These are phyloP conservation scores for Melanogrammus aeglefinus DNA, from an alignment of 2,797 vertebrate genomes.

Conservation along the genomic window DNA sequence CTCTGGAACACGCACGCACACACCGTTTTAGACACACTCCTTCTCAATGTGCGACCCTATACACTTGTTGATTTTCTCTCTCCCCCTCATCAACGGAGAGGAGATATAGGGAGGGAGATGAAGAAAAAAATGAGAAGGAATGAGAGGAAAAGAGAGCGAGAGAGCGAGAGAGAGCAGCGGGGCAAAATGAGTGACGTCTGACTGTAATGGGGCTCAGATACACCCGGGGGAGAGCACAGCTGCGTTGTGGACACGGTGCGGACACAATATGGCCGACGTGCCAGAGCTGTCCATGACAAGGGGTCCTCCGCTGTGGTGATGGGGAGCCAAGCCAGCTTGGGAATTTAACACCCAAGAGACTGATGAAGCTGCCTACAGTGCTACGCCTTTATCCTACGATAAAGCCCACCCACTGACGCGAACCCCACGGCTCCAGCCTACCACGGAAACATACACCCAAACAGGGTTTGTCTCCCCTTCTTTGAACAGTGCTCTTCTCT, in stretches of 20 bases:
- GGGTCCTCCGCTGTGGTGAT: constrained; percentile 12
- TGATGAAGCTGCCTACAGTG: constrained; percentile 34
- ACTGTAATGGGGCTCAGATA: constrained; percentile 43
- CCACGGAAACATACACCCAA: background rate
- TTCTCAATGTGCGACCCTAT: background rate
- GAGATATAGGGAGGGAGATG: too few relatives aligned
- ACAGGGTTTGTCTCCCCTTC: background rate
- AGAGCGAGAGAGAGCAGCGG: too few relatives aligned
- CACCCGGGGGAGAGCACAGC: constrained; percentile 25
- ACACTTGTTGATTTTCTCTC: too few relatives aligned
- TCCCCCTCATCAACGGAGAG: too few relatives aligned
- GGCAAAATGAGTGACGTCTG: constrained; percentile 28
- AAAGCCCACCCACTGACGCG: background rate
- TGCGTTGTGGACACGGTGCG: constrained; percentile 4
- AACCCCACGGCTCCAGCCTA: background rate
- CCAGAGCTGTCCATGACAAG: constrained; percentile 24
- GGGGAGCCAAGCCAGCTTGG: constrained; percentile 27
- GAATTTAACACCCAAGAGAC: constrained; percentile 27
- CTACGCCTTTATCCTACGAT: constrained; percentile 41
- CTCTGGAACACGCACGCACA: constrained; percentile 74
- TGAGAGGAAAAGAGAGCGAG: too few relatives aligned
- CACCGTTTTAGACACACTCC: background rate
- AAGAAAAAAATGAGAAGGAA: too few relatives aligned
- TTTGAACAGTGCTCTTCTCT: background rate
- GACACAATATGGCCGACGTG: background rate